Evolutionary conservation across 1,140 invertebrate genomes (phyloP).

Genomic region (Tenebrio molitor): DNA sequence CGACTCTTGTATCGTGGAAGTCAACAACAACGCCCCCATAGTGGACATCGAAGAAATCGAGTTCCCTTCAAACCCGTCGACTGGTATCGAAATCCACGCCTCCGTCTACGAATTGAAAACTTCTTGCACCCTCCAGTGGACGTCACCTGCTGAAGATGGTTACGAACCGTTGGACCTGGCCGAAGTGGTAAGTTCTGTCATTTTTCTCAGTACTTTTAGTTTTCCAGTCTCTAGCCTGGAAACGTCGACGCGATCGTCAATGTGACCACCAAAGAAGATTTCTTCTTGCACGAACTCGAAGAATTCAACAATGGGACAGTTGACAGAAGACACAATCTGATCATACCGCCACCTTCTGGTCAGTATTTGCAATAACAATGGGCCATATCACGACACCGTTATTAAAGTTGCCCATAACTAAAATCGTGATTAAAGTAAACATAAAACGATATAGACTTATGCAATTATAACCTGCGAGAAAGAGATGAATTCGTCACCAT

Average conservation of each 20-base stretch:
- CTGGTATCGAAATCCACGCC: conserved; percentile 38
- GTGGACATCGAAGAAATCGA: conserved; percentile 47
- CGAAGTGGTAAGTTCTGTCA: conserved; percentile 40
- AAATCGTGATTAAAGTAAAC: no score
- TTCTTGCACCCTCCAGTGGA: conserved; percentile 51
- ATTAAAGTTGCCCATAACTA: no score
- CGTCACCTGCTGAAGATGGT: neutral
- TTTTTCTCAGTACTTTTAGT: no score
- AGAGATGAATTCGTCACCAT: no score
- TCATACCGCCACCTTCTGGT: conserved; percentile 38
- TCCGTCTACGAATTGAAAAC: conserved; percentile 43
- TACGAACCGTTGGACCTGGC: conserved; percentile 10
- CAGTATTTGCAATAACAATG: neutral
- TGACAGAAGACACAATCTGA: conserved; percentile 45
- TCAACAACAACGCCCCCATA: conserved; percentile 27
- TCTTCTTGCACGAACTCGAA: conserved; percentile 51
- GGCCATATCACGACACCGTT: no score
- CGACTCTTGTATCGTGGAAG: conserved; percentile 21
- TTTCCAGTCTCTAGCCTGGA: conserved; percentile 47
- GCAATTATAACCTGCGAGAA: no score
- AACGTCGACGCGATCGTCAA: conserved; percentile 32
- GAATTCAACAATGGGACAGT: conserved; percentile 44
- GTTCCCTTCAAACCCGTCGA: conserved; percentile 39
- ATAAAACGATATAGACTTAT: no score
- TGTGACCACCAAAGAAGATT: conserved; percentile 47